Base-by-base conservation (phyloP, 2,888 invertebrate genomes). In the Leptinotarsa juncta region DNA sequence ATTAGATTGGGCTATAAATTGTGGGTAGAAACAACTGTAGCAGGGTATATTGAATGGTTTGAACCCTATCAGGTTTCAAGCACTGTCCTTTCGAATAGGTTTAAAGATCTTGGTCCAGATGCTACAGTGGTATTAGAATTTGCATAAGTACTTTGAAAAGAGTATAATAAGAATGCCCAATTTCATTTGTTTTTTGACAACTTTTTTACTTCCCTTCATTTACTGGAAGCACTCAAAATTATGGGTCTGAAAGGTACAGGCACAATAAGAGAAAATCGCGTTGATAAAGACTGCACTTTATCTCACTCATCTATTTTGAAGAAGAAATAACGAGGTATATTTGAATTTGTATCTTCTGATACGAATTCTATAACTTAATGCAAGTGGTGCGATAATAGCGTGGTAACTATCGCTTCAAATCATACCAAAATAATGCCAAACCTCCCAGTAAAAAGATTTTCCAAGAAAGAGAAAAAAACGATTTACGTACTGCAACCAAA, bases 341-440 rank as follows among this genome's bases (percentile, higher is more conserved):
- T 70, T 65, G 67, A 72, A 20, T 67, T 32, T 67, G 32, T 53
- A 53, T 18, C 53, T 53, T 53, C 73, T 75, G 16, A 57, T 72
- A 14, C 51, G 4, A 53, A 16, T 53, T 53, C 53, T 1, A 53
- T 53, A 53, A 16, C 53, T 16, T 53, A 67, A 15, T 67, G 70
- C 51, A 75, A 75, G 23, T 77, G 77, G 75, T 20, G 71, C 65
- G 77, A 76, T 69, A 77, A 74, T 32, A 76, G 65, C 67, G 69
- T 78, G 20, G 74, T 78, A 15, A 76, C 60, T 53, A 53, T 66
- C 42, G 23, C 32, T 66, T 67, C 57, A 5, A 71, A 71, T 66
- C 42, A 23, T 50, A 51, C 32, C 15, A 42, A 14, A 5, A 26
- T 66, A 42, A 18, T 32, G 32, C 66, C 71, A 16, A 71, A 42